Base-by-base conservation (phyloP, 2,888 invertebrate genomes). In the Drosophila affinis region DNA sequence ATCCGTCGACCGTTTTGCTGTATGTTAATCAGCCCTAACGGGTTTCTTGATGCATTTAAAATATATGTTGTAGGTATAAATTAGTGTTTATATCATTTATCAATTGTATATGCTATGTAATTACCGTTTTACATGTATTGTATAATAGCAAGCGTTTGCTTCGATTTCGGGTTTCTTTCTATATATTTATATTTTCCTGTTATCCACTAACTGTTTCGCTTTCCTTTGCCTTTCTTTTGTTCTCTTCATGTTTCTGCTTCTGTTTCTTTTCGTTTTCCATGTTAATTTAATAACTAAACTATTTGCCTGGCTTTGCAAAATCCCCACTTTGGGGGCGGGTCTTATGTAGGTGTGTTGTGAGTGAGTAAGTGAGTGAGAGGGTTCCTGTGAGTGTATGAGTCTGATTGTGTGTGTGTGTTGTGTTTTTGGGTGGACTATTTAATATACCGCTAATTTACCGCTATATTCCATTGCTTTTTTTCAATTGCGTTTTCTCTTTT, bases 121-220 rank as follows among this genome's bases (percentile, higher is more conserved):
- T 84, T 84, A 82, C 82, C 84, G 24, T 84, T 84, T 82, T 84
- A 84, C 85, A 82, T 74, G 60, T 83, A 78, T 82, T 76, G 72
- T 82, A 79, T 85, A 78, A 72, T 84, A 84, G 82, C 82, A 84
- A 84, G 81, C 81, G 74, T 53, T 69, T 80, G 75, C 69, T 70
- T 75, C 61, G 46, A 72, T 60, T 53, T 53, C 29, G 29, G 17
- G 59, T 69, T 39, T 44, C 57, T 67, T 64, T 58, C 52, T 60
- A 61, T 70, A 57, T 51, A 56, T 64, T 59, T 62, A 51, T 72
- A 57, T 47, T 46, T 72, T 74, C 61, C 52, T 49, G 52, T 73
- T 64, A 39, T 39, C 39, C 39, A 39, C 39, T 14, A 39, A 39
- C 39, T 61, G 14, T 24, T 47, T 75, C 64, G 55, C 55, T 21